A percentile compares a stretch with the other conserved stretches of the same genome.
These are phyloP conservation scores for Xenopus laevis DNA, from an alignment of 2,113 vertebrate species.

Conservation along the genomic window DNA sequence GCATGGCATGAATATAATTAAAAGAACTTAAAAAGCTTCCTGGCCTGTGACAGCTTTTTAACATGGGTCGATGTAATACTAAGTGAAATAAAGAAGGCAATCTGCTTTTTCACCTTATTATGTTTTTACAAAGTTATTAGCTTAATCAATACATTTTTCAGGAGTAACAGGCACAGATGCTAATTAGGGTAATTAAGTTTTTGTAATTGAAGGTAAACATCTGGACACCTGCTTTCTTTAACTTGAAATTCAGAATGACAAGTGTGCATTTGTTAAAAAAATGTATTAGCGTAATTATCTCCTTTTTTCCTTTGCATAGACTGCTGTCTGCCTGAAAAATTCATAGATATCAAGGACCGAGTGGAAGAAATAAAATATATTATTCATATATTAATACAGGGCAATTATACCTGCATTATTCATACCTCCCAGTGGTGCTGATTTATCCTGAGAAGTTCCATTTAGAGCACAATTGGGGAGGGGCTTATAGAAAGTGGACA, in stretches of 20 bases:
- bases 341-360: conserved; percentile 21
- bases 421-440: neutral
- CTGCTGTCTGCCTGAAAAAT: conserved; percentile 31
- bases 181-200: conserved; percentile 44
- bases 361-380: conserved; percentile 12
- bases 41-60: no score
- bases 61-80: no score
- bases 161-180: conserved; percentile 30
- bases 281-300: conserved; percentile 42
- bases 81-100: conserved; percentile 4
- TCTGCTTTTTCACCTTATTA: conserved; percentile 23
- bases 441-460: no score
- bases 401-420: no score
- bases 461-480: no score
- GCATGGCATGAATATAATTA: no score
- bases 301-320: conserved; percentile 29
- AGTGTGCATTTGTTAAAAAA: conserved; percentile 38
- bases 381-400: neutral
- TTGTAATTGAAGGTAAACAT: conserved; percentile 32
- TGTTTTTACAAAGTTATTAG: conserved; percentile 43
- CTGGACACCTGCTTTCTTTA: conserved; percentile 39
- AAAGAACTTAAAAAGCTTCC: no score
- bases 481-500: neutral
- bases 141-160: conserved; percentile 43
- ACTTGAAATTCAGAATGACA: conserved; percentile 39